phyloP scores from a whole-genome alignment of 2,113 vertebrate species.

The Pseudorasbora parva region DNA sequence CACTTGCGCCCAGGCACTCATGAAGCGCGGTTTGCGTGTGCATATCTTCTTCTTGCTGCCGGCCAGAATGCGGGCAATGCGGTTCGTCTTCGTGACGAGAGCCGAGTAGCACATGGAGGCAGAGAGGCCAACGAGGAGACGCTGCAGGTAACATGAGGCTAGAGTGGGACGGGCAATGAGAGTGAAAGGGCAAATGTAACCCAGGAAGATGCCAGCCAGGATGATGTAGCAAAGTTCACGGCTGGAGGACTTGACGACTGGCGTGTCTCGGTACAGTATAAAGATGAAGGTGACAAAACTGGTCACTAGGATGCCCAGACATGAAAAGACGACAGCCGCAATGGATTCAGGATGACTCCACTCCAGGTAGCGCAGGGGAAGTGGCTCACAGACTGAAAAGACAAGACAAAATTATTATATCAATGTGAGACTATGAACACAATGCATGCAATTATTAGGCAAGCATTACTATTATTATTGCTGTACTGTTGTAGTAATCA shows the following conservation, averaged over 20 bases:
- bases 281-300: slow-evolving; percentile 96
- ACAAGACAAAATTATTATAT: slow-evolving; percentile 21
- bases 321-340: slow-evolving; percentile 93
- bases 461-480: background rate
- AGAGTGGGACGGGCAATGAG: slow-evolving; percentile 91
- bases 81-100: slow-evolving; percentile 96
- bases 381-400: slow-evolving; percentile 85
- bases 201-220: slow-evolving; percentile 94
- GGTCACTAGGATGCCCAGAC: slow-evolving; percentile 93
- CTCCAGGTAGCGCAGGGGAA: slow-evolving; percentile 88
- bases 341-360: slow-evolving; percentile 97
- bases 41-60: slow-evolving; percentile 99
- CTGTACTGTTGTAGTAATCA: no score
- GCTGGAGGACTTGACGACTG: slow-evolving; percentile 97
- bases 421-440: slow-evolving; percentile 27
- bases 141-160: slow-evolving; percentile 93
- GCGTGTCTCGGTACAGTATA: slow-evolving; percentile 94
- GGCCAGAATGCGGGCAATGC: slow-evolving; percentile 94
- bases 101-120: slow-evolving; percentile 98
- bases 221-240: slow-evolving; percentile 98
- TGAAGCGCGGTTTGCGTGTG: slow-evolving; percentile 94
- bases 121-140: slow-evolving; percentile 93
- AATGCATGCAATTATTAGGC: background rate
- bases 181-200: slow-evolving; percentile 95
- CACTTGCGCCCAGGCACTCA: slow-evolving; percentile 97